Evolutionary conservation across 2,797 vertebrate species (phyloP), one percentile per base, ranked within the genome.

Genomic region (Schizopygopsis malacanthus): DNA sequence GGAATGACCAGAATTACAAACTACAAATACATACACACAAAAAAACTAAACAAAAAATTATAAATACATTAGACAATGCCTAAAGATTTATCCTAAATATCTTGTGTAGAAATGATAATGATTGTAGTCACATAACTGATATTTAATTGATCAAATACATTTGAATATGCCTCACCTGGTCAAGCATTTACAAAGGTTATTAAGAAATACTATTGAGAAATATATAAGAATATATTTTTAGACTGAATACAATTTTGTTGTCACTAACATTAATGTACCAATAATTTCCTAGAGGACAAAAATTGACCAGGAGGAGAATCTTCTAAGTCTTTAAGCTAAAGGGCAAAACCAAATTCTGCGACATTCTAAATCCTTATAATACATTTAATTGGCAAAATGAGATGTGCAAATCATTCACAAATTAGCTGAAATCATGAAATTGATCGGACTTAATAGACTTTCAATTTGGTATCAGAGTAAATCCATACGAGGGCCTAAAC

Each of bases 351-450:
- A 83, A 76, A 50, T 65, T 15, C 65, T 3, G 75, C 20, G 54
- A 54, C 28, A 56, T 70, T 79, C 37, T 28, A 77, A 22, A 79
- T 13, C 9, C 15, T 54, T 56, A 52, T 47, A 70, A 79, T 61
- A 28, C 50, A 72, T 80, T 79, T 39, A 39, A 79, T 79, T 85
- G 50, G 75, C 83, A 79, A 85, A 72, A 72, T 72, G 52, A 80
- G n/a, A 78, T 9, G 52, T 56, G 10, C 59, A 50, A 77, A 84
- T 84, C 33, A 76, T 69, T 22, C 10, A 84, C 20, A 54, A 25
- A 70, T 33, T 43, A 25, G 50, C 16, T 59, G 13, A 37, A 84
- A 47, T 71, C 25, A 85, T 9, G 12, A 61, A 70, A 9, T 18
- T 61, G 37, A 63, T 63, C 56, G 41, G 76, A 79, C 33, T 59